Evolutionary conservation across 2,113 vertebrate species (phyloP).

Genomic region (Tricholaema leucomelas): DNA sequence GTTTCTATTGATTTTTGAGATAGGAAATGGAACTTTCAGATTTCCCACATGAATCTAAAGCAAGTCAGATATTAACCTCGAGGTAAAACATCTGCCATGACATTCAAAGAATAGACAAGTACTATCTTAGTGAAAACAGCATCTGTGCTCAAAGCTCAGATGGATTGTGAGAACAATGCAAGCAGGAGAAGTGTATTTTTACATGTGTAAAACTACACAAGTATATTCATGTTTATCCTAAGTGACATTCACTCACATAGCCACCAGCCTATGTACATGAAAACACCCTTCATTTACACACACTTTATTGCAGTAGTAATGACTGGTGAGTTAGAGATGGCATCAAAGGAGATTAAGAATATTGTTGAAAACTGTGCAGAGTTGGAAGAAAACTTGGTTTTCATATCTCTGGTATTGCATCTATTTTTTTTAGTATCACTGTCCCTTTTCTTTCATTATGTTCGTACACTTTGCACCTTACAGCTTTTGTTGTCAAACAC

Average conservation of each 20-base stretch:
- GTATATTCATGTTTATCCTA: background rate
- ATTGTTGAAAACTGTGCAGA: background rate
- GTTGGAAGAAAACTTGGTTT: background rate
- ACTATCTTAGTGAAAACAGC: constrained; percentile 53
- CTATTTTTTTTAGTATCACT: background rate
- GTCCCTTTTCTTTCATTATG: background rate
- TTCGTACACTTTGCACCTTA: background rate
- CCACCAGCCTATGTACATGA: background rate
- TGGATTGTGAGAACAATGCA: constrained; percentile 1
- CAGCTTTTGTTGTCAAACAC: background rate
- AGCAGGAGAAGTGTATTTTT: background rate
- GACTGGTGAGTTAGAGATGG: background rate
- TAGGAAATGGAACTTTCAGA: constrained; percentile 77
- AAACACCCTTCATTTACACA: background rate
- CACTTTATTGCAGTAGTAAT: background rate
- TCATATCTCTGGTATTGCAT: background rate
- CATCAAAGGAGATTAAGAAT: background rate
- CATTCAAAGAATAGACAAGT: constrained; percentile 55
- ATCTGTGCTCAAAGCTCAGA: constrained; percentile 57
- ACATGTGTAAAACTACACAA: background rate
- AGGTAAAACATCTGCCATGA: constrained; percentile 72
- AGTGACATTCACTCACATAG: background rate
- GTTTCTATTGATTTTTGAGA: constrained; percentile 79
- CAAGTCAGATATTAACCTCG: constrained; percentile 75
- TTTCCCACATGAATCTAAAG: constrained; percentile 79